Conservation (phyloP, 2,797 vertebrate species). For the Anisognathus igniventris region DNA sequence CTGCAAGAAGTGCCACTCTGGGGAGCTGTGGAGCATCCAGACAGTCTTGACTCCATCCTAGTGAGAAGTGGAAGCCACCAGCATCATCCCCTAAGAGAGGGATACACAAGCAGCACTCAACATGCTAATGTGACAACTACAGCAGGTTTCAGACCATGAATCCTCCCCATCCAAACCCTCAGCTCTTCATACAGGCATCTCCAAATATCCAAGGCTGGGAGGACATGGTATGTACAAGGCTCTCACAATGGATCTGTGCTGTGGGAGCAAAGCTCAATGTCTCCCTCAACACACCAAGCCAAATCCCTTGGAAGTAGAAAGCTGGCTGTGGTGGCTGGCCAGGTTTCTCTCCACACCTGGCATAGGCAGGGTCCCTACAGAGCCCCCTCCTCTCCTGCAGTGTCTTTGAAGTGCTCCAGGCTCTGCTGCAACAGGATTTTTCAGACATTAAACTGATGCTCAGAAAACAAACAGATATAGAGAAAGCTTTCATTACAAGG, state of each 20-base stretch:
- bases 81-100: neutral
- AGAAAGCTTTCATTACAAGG: neutral
- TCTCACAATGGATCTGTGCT: neutral
- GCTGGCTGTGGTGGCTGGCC: accelerated
- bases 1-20: neutral
- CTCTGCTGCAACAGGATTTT: neutral
- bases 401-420: neutral
- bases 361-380: neutral
- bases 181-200: neutral
- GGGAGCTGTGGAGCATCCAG: neutral
- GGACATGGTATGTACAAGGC: accelerated
- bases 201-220: neutral
- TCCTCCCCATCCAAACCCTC: neutral
- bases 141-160: neutral
- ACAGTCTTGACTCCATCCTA: neutral
- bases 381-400: neutral
- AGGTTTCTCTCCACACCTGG: neutral
- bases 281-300: neutral
- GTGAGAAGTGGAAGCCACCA: neutral
- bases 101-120: neutral
- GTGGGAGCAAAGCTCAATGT: neutral
- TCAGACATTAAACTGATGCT: neutral
- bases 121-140: neutral
- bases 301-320: neutral
- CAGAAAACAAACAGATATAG: neutral